These are phyloP conservation scores for Acrocephalus arundinaceus DNA, from an alignment of 2,113 vertebrate species.

Conservation along the genomic window DNA sequence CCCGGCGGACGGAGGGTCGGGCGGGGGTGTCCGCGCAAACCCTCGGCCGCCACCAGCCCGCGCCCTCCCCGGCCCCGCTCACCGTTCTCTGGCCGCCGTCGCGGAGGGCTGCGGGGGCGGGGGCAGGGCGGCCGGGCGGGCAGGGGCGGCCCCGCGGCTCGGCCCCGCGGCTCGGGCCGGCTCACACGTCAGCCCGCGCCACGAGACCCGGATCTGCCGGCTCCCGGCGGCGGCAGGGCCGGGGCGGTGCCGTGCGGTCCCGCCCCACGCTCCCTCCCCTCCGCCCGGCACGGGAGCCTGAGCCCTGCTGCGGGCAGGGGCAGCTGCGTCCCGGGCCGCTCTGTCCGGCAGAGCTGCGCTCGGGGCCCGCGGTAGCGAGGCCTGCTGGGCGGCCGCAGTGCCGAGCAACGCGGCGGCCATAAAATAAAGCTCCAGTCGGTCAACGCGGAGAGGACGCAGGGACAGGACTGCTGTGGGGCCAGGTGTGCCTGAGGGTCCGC, in stretches of 20 bases:
- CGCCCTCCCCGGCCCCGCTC: background rate
- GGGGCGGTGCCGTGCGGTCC: too few species aligned
- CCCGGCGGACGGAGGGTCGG: background rate
- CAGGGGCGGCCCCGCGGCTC: background rate
- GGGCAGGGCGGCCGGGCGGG: background rate
- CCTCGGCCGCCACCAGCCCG: background rate
- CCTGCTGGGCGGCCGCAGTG: background rate
- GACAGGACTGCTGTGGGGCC: background rate
- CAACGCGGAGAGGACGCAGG: background rate
- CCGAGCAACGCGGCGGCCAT: background rate
- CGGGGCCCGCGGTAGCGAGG: background rate
- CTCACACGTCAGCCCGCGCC: too few species aligned
- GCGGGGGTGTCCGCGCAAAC: background rate
- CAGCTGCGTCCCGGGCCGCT: rapidly evolving
- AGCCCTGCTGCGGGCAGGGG: too few species aligned
- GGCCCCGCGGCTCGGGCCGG: too few species aligned
- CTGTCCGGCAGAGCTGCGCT: background rate
- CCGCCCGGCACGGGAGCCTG: background rate
- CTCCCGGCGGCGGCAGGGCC: too few species aligned
- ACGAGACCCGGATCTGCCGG: too few species aligned
- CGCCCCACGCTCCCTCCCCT: background rate
- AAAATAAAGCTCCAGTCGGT: background rate
- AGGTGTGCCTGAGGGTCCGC: background rate
- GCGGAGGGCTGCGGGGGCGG: background rate
- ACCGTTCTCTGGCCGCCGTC: background rate